Base-by-base conservation (phyloP, 2,888 invertebrate species). In the Podabrus alpinus region DNA sequence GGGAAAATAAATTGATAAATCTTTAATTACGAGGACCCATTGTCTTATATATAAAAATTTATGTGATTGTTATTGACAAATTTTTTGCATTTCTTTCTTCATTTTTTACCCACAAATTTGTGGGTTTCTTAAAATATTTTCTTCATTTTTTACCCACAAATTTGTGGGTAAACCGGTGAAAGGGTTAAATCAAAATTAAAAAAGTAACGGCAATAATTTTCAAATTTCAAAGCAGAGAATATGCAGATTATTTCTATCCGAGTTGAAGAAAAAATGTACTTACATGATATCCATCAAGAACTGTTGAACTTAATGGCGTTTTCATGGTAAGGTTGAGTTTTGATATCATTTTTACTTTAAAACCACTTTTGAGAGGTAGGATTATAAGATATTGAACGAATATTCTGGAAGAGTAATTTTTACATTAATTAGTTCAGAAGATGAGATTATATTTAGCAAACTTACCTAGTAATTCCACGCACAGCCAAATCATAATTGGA, bases 261-360 rank as follows among this genome's bases (percentile, higher is more conserved):
- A 9, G 25, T 72, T 17, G 17, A 62, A 13, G 61, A 74, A 69
- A 68, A 16, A 45, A 67, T 29, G 62, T 69, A 85, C 86, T 84
- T 82, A 87, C 87, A 79, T 84, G 85, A 76, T 82, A 83, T 67
- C 86, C 86, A 66, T 81, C 83, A 17, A 86, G 76, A 67, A 80
- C 80, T 16, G 80, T 79, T 1, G 78, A 72, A 75, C 85, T 79
- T 5, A 86, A 82, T 11, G 84, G 83, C 1, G 70, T 62, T 61
- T 71, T 71, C 29, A 64, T 24, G n/a, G 69, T 25, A 7, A 17
- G 15, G 17, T 84, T 83, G 17, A 85, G 62, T 2, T 81, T 68
- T 1, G 78, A 78, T 61, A 82, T 45, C 61, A 83, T 80, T 3
- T 81, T 79, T 15, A 85, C 79, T 68, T 79, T 78, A n/a, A 86